Conservation (phyloP, 2,113 vertebrate genomes). For the Pachycephala philippinensis region DNA sequence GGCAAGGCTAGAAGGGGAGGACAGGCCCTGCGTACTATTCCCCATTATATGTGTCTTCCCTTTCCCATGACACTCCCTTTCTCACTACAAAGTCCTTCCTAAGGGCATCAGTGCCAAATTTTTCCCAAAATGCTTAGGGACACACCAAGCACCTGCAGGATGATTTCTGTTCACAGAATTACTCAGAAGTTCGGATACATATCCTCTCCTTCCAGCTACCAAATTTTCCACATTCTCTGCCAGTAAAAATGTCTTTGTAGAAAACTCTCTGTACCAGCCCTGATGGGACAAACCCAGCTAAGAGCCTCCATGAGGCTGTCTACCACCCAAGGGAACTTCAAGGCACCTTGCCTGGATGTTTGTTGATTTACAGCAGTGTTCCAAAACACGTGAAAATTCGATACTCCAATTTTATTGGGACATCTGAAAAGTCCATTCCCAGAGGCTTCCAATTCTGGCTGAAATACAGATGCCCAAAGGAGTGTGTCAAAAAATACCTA, state of each 20-base stretch:
- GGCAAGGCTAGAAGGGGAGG: neutral
- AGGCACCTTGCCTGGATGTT: neutral
- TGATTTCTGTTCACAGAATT: neutral
- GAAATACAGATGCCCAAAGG: neutral
- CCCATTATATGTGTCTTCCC: neutral
- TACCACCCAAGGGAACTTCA: fast-evolving
- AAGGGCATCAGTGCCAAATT: neutral
- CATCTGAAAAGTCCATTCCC: neutral
- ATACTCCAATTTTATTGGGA: neutral
- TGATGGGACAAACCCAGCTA: neutral
- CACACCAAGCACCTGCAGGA: neutral
- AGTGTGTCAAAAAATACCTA: neutral
- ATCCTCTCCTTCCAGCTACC: neutral
- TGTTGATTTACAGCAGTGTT: neutral
- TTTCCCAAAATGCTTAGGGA: neutral
- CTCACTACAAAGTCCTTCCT: neutral
- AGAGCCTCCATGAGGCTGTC: neutral
- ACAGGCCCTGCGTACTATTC: neutral
- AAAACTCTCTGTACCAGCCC: neutral
- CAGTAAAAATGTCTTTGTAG: neutral
- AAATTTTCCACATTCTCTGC: neutral
- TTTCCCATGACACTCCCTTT: neutral
- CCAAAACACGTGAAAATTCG: neutral
- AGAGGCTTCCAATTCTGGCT: neutral
- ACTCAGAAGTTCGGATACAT: neutral